Evolutionary conservation across 2,888 invertebrate genomes (phyloP).

Genomic region (Rotaria sp.): DNA sequence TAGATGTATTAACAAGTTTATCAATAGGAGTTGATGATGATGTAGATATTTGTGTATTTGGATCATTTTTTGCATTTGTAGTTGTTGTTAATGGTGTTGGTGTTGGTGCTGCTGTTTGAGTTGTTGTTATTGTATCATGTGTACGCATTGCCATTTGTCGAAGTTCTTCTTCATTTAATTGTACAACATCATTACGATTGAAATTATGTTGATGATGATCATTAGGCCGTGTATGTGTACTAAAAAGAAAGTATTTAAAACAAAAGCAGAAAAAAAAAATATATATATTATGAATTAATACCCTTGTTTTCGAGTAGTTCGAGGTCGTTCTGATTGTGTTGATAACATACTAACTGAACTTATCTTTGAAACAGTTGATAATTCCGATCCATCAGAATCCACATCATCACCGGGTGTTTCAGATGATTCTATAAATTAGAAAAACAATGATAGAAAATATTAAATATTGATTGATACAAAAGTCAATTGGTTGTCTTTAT

Average conservation of each 20-base stretch:
- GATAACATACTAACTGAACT: neutral
- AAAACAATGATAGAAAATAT: neutral
- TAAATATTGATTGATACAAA: too few relatives aligned
- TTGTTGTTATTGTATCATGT: neutral
- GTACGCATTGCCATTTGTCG: conserved; percentile 19
- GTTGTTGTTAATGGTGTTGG: neutral
- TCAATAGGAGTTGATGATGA: neutral
- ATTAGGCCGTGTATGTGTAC: neutral
- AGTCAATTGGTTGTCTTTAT: too few relatives aligned
- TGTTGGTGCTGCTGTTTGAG: neutral
- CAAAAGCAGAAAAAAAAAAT: neutral
- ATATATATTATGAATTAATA: neutral
- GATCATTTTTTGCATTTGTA: neutral
- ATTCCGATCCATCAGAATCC: conserved; percentile 33
- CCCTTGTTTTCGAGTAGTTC: neutral
- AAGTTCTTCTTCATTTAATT: conserved; percentile 23
- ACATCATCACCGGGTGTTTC: neutral
- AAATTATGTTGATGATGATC: neutral
- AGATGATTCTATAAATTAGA: neutral
- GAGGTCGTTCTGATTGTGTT: conserved; percentile 14
- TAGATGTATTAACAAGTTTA: neutral
- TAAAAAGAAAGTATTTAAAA: neutral
- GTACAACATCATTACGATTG: neutral
- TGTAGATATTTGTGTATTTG: neutral
- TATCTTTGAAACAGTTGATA: neutral